These are phyloP conservation scores for Hypena proboscidalis DNA, from an alignment of 2,888 invertebrate species.

Conservation along the genomic window DNA sequence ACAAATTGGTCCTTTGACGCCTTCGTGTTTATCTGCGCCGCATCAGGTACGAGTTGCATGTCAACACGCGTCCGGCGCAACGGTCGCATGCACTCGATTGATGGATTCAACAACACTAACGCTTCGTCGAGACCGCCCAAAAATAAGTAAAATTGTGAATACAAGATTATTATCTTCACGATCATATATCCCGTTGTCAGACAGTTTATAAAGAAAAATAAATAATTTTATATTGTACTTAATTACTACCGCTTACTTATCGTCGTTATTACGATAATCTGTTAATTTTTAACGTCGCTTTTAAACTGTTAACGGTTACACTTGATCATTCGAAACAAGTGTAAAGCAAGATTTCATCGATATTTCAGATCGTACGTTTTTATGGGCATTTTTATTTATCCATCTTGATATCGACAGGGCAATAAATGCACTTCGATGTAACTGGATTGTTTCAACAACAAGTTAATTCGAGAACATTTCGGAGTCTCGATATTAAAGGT, in stretches of 20 bases:
- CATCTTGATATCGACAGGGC: conserved; percentile 36
- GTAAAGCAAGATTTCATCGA: conserved; percentile 23
- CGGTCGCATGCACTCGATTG: conserved; percentile 46
- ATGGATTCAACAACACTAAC: conserved; percentile 49
- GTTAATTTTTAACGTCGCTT: conserved; percentile 31
- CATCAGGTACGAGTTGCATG: conserved; percentile 59
- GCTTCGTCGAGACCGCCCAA: conserved; percentile 48
- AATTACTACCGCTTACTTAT: conserved; percentile 16
- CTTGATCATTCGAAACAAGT: conserved; percentile 21
- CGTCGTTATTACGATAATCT: conserved; percentile 19
- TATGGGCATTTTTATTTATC: conserved; percentile 16
- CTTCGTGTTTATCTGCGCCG: conserved; percentile 59
- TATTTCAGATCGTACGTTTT: conserved; percentile 18
- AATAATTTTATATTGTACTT: conserved; percentile 27
- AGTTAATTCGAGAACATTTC: conserved; percentile 40
- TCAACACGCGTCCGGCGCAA: conserved; percentile 53
- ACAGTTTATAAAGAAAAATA: conserved; percentile 25
- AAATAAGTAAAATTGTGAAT: conserved; percentile 46
- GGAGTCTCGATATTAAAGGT: conserved; percentile 18
- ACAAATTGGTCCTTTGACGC: conserved; percentile 77
- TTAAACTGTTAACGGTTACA: conserved; percentile 38
- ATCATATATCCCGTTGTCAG: conserved; percentile 35
- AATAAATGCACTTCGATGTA: conserved; percentile 43
- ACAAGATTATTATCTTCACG: conserved; percentile 49
- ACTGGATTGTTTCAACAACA: conserved; percentile 49